Percentiles rank a stretch among this genome's conserved stretches.
phyloP scores from a whole-genome alignment of 2,888 invertebrate genomes.

The Sinotaia quadrata region DNA sequence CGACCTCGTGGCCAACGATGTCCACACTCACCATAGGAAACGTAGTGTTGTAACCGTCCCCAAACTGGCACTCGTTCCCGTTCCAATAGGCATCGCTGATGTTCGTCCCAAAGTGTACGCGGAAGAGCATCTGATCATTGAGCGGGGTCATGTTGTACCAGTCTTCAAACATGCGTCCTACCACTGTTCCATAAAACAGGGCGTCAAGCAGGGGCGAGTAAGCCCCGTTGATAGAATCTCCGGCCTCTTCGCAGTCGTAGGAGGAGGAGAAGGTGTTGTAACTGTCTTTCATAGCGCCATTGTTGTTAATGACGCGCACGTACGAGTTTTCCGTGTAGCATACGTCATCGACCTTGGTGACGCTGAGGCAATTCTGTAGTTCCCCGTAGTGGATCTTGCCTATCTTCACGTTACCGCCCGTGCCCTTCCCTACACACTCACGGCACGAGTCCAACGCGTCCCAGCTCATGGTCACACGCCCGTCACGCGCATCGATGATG shows the following conservation, averaged over 20 bases:
- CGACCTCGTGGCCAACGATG: slow-evolving; percentile 49
- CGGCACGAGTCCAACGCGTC: slow-evolving; percentile 15
- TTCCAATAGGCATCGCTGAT: slow-evolving; percentile 52
- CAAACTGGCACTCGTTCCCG: slow-evolving; percentile 43
- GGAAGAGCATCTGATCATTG: slow-evolving; percentile 27
- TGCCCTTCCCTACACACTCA: background rate
- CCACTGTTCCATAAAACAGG: slow-evolving; percentile 45
- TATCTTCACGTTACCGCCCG: slow-evolving; percentile 48
- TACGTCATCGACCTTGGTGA: slow-evolving; percentile 26
- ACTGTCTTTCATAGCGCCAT: slow-evolving; percentile 1
- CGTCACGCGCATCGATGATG: slow-evolving; percentile 15
- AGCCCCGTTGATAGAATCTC: slow-evolving; percentile 47
- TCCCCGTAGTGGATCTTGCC: slow-evolving; percentile 46
- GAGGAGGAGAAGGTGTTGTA: slow-evolving; percentile 32
- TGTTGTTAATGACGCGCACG: slow-evolving; percentile 50
- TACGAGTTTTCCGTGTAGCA: slow-evolving; percentile 50
- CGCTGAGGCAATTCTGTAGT: slow-evolving; percentile 34
- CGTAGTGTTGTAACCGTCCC: slow-evolving; percentile 40
- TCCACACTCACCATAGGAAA: slow-evolving; percentile 48
- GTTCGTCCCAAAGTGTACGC: slow-evolving; percentile 46
- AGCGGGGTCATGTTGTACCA: slow-evolving; percentile 38
- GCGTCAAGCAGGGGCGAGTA: slow-evolving; percentile 49
- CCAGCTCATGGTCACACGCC: background rate
- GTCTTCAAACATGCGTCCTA: slow-evolving; percentile 51
- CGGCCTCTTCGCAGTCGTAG: slow-evolving; percentile 41